phyloP scores from a whole-genome alignment of 2,888 invertebrate species.

The Strigamia transsilvanica region DNA sequence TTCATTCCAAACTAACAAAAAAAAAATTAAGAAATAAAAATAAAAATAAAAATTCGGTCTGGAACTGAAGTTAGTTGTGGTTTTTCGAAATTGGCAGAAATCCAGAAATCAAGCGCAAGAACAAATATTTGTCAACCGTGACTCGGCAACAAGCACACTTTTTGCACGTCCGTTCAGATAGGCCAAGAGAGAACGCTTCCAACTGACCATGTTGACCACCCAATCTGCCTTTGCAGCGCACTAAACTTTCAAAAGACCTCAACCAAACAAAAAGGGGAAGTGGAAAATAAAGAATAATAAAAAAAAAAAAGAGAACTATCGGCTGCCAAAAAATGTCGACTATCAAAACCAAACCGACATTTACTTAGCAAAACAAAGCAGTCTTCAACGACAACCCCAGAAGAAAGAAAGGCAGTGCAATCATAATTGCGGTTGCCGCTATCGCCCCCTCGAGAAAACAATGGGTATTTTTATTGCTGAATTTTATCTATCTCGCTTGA shows the following conservation, averaged over 20 bases:
- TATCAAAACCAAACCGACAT: background rate
- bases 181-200: conserved; percentile 8
- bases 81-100: background rate
- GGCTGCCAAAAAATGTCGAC: background rate
- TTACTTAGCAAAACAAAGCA: background rate
- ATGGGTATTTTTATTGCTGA: conserved; percentile 8
- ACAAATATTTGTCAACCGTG: conserved; percentile 3
- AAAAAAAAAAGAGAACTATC: background rate
- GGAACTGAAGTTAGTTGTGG: background rate
- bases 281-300: background rate
- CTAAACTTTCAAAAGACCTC: background rate
- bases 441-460: background rate
- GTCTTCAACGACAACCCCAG: too few species aligned
- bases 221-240: background rate
- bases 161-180: background rate
- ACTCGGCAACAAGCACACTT: background rate
- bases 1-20: background rate
- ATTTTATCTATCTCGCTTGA: background rate
- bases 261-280: background rate
- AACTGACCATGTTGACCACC: background rate
- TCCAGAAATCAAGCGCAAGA: background rate
- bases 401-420: background rate
- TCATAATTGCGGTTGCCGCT: background rate
- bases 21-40: background rate
- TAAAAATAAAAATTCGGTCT: background rate